Evolutionary conservation across 1,140 invertebrate species (phyloP).

Genomic region (Oreohelix idahoensis): DNA sequence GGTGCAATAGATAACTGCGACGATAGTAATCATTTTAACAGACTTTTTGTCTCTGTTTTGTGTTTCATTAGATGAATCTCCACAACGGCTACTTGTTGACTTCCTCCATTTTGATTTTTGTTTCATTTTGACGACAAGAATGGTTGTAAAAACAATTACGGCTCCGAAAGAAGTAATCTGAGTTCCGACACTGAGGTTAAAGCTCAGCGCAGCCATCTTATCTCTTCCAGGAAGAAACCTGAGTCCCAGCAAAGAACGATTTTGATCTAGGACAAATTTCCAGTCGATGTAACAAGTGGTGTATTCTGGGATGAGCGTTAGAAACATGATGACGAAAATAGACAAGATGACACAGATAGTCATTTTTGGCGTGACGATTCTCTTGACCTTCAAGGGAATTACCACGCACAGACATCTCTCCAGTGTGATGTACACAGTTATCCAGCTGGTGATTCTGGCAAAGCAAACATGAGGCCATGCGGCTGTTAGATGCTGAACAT

Average conservation of each 20-base stretch:
- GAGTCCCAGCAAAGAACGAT: slow-evolving; percentile 1
- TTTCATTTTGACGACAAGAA: slow-evolving; percentile 4
- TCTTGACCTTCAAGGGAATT: neutral
- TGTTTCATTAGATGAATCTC: neutral
- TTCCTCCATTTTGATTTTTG: slow-evolving; percentile 21
- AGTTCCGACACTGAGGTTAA: neutral
- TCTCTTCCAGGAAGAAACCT: neutral
- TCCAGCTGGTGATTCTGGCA: too few species aligned
- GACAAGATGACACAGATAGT: neutral
- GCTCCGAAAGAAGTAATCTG: neutral
- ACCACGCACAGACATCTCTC: slow-evolving; percentile 16
- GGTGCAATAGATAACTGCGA: neutral
- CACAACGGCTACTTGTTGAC: neutral
- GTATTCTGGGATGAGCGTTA: neutral
- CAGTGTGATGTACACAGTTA: slow-evolving; percentile 2
- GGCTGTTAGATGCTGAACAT: neutral
- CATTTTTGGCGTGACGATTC: slow-evolving; percentile 1
- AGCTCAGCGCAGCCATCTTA: neutral
- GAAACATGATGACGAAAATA: slow-evolving; percentile 8
- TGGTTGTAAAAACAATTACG: neutral
- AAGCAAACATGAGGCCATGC: neutral
- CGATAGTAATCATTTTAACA: slow-evolving; percentile 1
- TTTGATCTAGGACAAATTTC: slow-evolving; percentile 4
- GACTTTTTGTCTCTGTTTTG: slow-evolving; percentile 1
- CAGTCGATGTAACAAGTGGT: too few species aligned